These are phyloP conservation scores for Dendrocopos noguchii DNA, from an alignment of 2,113 vertebrate genomes.

Conservation along the genomic window DNA sequence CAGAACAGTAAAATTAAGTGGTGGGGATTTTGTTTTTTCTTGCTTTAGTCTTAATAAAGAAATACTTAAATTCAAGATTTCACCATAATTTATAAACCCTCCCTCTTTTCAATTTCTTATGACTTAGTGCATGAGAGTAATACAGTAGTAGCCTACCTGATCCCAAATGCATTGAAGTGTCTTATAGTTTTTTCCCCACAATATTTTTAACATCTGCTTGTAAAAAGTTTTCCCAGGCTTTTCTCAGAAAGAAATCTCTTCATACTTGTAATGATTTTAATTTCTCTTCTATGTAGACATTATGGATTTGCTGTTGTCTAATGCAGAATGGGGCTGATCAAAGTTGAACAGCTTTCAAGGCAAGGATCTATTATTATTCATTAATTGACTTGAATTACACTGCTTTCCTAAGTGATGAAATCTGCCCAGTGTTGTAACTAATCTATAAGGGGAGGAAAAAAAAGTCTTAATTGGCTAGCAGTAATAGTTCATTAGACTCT, in stretches of 20 bases:
- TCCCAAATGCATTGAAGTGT: background rate
- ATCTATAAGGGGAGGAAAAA: background rate
- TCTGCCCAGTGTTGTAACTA: background rate
- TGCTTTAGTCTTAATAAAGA: background rate
- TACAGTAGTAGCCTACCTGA: background rate
- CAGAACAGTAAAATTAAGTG: background rate
- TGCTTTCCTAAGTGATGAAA: background rate
- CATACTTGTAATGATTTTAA: background rate
- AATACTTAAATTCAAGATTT: background rate
- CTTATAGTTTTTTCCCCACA: background rate
- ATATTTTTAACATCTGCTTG: background rate
- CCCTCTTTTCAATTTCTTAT: background rate
- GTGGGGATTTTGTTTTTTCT: background rate
- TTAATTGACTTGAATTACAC: background rate
- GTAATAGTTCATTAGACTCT: constrained; percentile 22
- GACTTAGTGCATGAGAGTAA: background rate
- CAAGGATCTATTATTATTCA: background rate
- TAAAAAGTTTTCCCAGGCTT: background rate
- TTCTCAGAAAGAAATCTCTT: background rate
- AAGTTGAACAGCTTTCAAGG: background rate
- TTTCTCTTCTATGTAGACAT: background rate
- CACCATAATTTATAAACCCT: background rate
- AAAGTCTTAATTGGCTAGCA: constrained; percentile 1
- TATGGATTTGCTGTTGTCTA: background rate
- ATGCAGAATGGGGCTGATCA: background rate